Percentiles rank a stretch among this genome's conserved stretches.
Evolutionary conservation across 2,797 vertebrate genomes (phyloP).

Genomic region (Anabacerthia variegaticeps): DNA sequence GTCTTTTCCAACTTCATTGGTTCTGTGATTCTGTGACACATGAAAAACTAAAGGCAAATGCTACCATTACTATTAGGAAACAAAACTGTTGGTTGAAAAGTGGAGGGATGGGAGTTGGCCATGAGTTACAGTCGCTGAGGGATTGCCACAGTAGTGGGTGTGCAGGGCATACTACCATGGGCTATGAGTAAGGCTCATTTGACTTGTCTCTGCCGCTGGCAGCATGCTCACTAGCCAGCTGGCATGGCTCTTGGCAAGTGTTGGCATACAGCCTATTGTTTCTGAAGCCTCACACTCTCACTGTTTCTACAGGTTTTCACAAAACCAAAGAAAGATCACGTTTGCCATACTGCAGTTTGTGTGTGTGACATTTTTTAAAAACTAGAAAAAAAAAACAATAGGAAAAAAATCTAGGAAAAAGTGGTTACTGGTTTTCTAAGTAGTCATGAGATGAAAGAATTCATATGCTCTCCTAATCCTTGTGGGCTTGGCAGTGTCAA

Average conservation of each 20-base stretch:
- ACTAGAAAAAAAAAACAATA: not conserved
- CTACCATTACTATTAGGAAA: not conserved
- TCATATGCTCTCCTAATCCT: not conserved
- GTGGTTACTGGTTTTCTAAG: not conserved
- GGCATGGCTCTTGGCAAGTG: not conserved
- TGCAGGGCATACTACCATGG: not conserved
- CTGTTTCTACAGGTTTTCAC: not conserved
- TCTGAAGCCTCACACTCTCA: not conserved
- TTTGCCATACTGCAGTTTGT: not conserved
- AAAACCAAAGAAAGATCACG: not conserved
- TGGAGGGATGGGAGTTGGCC: accelerated
- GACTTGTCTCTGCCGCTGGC: not conserved
- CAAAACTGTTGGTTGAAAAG: not conserved
- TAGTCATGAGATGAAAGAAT: not conserved
- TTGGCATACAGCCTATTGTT: not conserved
- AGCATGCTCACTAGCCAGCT: not conserved
- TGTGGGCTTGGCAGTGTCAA: not conserved
- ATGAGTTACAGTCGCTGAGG: not conserved
- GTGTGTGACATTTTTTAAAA: not conserved
- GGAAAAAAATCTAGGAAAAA: not conserved
- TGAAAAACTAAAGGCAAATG: not conserved
- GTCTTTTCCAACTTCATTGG: not conserved
- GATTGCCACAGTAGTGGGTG: not conserved
- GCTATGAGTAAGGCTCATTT: not conserved
- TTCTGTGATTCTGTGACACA: not conserved